phyloP scores from a whole-genome alignment of 1,140 invertebrate genomes.

The Oryctes rhinoceros region DNA sequence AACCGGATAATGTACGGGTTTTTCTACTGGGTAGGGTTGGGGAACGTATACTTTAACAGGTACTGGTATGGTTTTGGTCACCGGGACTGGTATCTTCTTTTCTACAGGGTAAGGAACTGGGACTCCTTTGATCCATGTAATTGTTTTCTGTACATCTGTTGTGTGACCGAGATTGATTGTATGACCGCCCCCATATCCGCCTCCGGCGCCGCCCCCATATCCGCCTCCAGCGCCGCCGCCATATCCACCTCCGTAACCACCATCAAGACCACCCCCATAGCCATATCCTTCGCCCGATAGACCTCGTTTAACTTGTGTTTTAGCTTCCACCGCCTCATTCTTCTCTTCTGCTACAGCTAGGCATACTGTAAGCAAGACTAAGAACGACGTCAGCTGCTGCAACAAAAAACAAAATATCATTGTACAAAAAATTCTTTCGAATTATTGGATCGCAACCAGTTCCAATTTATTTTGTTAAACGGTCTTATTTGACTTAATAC shows the following conservation, averaged over 20 bases:
- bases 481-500: no score
- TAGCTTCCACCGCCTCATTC: conserved; percentile 67
- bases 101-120: conserved; percentile 68
- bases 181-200: neutral
- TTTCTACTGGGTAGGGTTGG: conserved; percentile 72
- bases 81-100: conserved; percentile 69
- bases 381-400: conserved; percentile 74
- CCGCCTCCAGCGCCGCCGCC: neutral
- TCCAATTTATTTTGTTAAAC: no score
- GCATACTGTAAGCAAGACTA: conserved; percentile 74
- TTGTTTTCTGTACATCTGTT: conserved; percentile 69
- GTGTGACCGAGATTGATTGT: conserved; percentile 53
- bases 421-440: conserved; percentile 1
- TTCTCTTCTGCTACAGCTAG: conserved; percentile 64
- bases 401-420: conserved; percentile 55
- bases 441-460: neutral
- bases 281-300: conserved; percentile 67
- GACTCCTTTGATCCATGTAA: conserved; percentile 62
- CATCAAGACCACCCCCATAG: conserved; percentile 61
- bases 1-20: conserved; percentile 63
- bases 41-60: conserved; percentile 69
- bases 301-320: conserved; percentile 74
- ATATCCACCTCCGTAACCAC: conserved; percentile 59
- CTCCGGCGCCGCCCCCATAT: conserved; percentile 40
- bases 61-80: conserved; percentile 65